Evolutionary conservation across 2,797 vertebrate genomes (phyloP).

Genomic region (Anguilla pacifica): DNA sequence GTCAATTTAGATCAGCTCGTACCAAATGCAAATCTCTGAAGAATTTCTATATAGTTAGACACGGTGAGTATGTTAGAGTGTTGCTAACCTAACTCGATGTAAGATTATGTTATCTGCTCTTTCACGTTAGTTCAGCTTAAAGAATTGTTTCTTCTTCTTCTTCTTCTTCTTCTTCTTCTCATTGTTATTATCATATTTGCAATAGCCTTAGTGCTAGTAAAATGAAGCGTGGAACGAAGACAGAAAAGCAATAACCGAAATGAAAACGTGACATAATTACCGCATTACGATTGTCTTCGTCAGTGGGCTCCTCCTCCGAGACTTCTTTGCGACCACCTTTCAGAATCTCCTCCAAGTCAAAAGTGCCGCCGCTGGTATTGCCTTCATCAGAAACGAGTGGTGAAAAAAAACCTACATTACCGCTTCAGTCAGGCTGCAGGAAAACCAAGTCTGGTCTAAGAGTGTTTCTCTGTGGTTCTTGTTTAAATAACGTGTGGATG

Average conservation of each 20-base stretch:
- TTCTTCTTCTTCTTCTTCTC: too few species aligned
- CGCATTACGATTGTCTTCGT: neutral
- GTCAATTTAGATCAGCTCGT: neutral
- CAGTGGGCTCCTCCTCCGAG: neutral
- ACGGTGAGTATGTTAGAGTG: neutral
- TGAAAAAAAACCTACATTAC: neutral
- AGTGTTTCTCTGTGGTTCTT: neutral
- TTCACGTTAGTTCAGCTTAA: too few species aligned
- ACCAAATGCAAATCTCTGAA: neutral
- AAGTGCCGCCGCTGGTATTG: conserved; percentile 43
- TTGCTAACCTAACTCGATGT: too few species aligned
- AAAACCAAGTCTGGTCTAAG: neutral
- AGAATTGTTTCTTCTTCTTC: too few species aligned
- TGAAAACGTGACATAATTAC: conserved; percentile 34
- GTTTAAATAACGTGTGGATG: neutral
- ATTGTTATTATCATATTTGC: too few species aligned
- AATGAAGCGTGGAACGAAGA: neutral
- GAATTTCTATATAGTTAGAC: neutral
- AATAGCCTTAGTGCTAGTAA: conserved; percentile 6
- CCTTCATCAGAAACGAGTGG: conserved; percentile 36
- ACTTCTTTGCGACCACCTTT: neutral
- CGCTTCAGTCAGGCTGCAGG: too few species aligned
- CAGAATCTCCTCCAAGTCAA: conserved; percentile 44
- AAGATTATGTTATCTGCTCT: too few species aligned
- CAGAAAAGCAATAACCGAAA: neutral